Base-by-base conservation (phyloP, 2,888 invertebrate genomes). In the Poecilobothrus nobilitatus region DNA sequence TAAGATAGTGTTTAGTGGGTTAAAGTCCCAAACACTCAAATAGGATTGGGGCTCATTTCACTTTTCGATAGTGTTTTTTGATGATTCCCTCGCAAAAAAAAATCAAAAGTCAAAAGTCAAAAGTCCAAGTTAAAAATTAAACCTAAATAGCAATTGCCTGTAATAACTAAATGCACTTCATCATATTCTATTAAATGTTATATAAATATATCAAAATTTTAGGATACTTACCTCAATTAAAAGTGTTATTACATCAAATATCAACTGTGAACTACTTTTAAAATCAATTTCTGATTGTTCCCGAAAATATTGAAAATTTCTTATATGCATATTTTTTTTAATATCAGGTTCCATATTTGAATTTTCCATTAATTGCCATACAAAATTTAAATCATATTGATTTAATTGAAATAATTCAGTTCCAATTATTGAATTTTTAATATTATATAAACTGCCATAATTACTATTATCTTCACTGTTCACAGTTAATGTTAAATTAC, bases 261-360 rank as follows among this genome's bases (percentile, higher is more conserved):
- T 84, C 77, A 97, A 90, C 78, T 95, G 94, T 68, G 97, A 82
- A 82, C 97, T 97, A 70, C 97, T 97, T 79, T 92, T 91, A 41
- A 96, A 85, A 82, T 97, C 97, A 61, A 97, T 85, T 15, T 89
- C 90, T 71, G 86, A 87, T 67, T 83, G 83, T 66, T 85, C 80
- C 63, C 78, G 76, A 70, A 80, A 79, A 73, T 80, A 78, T 66
- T 76, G 76, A 73, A 77, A 79, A 76, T 81, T 82, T 70, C 75
- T 77, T 70, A 76, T 76, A 64, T 74, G 71, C 44, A 76, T 75
- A 76, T 81, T 78, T 69, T 76, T 73, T 71, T 71, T 67, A 63
- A 64, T 68, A 20, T 63, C 64, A 27, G n/a, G 61, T 65, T n/a
- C 53, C 37, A 69, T 71, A 34, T 68, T 20, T 69, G 72, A 67